phyloP scores from a whole-genome alignment of 2,888 invertebrate species.

The Scaptomyza flava region DNA sequence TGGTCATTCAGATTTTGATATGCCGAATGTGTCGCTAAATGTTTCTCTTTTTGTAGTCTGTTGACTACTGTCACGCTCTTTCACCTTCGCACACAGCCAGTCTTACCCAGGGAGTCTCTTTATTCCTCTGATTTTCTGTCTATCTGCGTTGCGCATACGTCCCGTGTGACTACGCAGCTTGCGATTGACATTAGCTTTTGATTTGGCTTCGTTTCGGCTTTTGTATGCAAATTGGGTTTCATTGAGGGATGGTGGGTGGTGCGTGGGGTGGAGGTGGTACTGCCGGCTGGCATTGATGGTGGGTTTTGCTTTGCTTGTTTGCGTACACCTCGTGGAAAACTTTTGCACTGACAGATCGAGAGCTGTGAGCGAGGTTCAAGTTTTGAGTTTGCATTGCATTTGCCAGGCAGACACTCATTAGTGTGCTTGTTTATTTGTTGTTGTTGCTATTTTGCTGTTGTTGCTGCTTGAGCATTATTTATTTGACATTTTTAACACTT shows the following conservation, averaged over 20 bases:
- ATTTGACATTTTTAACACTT: slow-evolving; percentile 73
- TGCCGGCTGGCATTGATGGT: too few species aligned
- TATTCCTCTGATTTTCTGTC: slow-evolving; percentile 7
- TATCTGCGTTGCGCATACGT: slow-evolving; percentile 63
- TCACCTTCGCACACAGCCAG: neutral
- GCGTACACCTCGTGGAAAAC: slow-evolving; percentile 39
- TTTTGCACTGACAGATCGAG: slow-evolving; percentile 53
- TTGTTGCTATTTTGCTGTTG: slow-evolving; percentile 6
- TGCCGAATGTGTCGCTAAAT: slow-evolving; percentile 78
- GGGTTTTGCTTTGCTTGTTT: slow-evolving; percentile 16
- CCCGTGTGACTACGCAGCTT: slow-evolving; percentile 48
- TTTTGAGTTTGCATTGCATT: slow-evolving; percentile 58
- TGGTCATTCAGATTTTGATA: slow-evolving; percentile 59
- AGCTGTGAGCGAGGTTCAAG: slow-evolving; percentile 36
- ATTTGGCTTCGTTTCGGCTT: slow-evolving; percentile 43
- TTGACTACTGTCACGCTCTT: neutral
- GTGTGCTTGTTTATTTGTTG: slow-evolving; percentile 54
- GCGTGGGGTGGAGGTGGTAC: neutral
- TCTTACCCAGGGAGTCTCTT: neutral
- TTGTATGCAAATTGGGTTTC: slow-evolving; percentile 70
- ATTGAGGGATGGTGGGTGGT: neutral
- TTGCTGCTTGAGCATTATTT: slow-evolving; percentile 62
- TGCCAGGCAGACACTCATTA: slow-evolving; percentile 65
- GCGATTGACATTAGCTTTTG: slow-evolving; percentile 45
- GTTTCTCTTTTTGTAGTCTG: slow-evolving; percentile 48